phyloP scores from a whole-genome alignment of 2,888 invertebrate species.

The Cyrtodaria siliqua region DNA sequence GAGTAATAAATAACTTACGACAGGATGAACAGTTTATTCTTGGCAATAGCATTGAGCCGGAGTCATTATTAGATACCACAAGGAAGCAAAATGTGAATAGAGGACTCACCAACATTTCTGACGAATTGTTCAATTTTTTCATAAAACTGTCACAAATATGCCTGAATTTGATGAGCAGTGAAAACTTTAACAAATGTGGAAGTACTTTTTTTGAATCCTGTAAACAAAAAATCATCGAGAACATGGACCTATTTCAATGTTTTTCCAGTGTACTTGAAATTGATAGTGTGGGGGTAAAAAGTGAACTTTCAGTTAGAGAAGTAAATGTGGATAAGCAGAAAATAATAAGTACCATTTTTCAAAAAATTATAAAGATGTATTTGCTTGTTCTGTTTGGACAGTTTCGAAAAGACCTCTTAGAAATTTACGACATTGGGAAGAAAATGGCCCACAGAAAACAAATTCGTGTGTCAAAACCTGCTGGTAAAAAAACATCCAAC shows the following conservation, averaged over 20 bases:
- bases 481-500: no score
- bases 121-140: conserved; percentile 39
- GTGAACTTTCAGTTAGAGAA: neutral
- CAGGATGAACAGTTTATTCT: conserved; percentile 43
- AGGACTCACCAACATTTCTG: conserved; percentile 50
- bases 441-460: conserved; percentile 48
- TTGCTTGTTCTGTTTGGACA: conserved; percentile 36
- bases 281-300: neutral
- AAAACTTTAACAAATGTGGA: conserved; percentile 42
- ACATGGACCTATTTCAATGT: conserved; percentile 13
- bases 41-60: conserved; percentile 33
- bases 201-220: conserved; percentile 38
- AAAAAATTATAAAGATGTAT: conserved; percentile 28
- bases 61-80: conserved; percentile 38
- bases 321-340: conserved; percentile 10
- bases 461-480: conserved; percentile 30
- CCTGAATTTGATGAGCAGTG: conserved; percentile 22
- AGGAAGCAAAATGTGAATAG: conserved; percentile 45
- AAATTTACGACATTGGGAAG: conserved; percentile 20
- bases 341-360: conserved; percentile 13
- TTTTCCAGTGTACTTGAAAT: conserved; percentile 9
- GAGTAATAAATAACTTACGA: conserved; percentile 28
- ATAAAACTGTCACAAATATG: conserved; percentile 32
- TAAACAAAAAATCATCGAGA: conserved; percentile 12
- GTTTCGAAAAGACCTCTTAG: conserved; percentile 37